Evolutionary conservation across 2,888 invertebrate genomes (phyloP).

Genomic region (Hybos culiciformis): DNA sequence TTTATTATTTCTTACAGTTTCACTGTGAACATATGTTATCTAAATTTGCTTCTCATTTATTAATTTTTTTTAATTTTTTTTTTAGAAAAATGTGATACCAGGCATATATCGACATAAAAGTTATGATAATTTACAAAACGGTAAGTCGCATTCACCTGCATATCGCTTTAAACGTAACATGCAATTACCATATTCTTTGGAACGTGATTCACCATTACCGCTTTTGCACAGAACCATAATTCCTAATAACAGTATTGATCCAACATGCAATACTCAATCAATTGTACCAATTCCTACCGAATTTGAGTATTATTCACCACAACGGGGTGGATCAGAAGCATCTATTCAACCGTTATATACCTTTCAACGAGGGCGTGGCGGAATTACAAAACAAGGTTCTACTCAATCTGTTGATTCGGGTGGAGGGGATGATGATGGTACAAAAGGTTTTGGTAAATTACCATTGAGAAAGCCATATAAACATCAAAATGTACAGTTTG

Average conservation of each 20-base stretch:
- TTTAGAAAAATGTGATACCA: conserved; percentile 32
- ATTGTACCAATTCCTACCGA: conserved; percentile 31
- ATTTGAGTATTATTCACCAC: conserved; percentile 35
- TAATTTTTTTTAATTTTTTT: background rate
- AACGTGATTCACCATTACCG: conserved; percentile 33
- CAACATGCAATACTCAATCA: conserved; percentile 25
- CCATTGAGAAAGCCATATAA: conserved; percentile 29
- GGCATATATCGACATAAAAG: conserved; percentile 34
- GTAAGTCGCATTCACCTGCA: conserved; percentile 32
- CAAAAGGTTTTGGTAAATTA: conserved; percentile 17
- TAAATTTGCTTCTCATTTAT: background rate
- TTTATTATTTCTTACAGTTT: background rate
- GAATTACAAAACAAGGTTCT: conserved; percentile 29
- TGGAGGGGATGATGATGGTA: background rate
- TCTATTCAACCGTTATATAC: conserved; percentile 28
- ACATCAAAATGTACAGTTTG: conserved; percentile 29
- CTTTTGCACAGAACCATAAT: conserved; percentile 26
- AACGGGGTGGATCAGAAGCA: conserved; percentile 23
- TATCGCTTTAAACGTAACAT: conserved; percentile 29
- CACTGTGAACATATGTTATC: conserved; percentile 2
- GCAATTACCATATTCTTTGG: conserved; percentile 34
- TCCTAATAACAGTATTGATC: conserved; percentile 10
- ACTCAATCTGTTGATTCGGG: conserved; percentile 33
- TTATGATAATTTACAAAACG: conserved; percentile 37
- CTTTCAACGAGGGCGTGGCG: conserved; percentile 31